These are phyloP conservation scores for Andinoacara biseriatus DNA, from an alignment of 2,113 vertebrate species.

Conservation along the genomic window DNA sequence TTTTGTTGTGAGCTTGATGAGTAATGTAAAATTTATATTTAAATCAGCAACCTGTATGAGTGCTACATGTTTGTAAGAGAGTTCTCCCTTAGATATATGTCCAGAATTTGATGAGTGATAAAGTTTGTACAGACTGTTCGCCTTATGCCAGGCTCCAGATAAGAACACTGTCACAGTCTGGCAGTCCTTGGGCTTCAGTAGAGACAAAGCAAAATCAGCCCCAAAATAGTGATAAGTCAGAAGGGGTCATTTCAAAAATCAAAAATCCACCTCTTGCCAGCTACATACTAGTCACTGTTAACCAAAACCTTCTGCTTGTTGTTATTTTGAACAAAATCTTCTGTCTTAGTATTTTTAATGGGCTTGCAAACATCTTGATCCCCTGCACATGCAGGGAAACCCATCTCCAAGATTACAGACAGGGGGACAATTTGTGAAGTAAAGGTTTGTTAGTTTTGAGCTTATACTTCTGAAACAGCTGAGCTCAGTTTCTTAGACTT, in stretches of 20 bases:
- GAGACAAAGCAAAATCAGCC: neutral
- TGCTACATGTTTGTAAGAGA: neutral
- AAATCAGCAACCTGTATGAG: neutral
- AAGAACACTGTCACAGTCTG: neutral
- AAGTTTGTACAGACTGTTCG: no score
- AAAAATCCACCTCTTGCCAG: neutral
- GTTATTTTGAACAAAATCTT: neutral
- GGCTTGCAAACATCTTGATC: neutral
- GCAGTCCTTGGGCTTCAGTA: neutral
- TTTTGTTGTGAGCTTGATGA: fast-evolving
- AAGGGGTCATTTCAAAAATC: neutral
- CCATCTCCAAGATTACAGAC: neutral
- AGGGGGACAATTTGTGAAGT: neutral
- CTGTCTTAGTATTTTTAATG: neutral
- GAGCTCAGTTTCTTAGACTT: neutral
- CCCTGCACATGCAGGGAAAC: neutral
- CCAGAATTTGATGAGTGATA: neutral
- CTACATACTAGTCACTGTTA: neutral
- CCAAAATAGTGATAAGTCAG: neutral
- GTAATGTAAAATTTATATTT: neutral
- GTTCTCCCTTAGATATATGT: neutral
- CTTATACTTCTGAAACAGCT: neutral
- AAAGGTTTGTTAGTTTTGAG: neutral
- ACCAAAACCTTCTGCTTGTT: neutral
- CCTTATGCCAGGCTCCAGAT: neutral